These are phyloP conservation scores for Bembecia ichneumoniformis DNA, from an alignment of 2,888 invertebrate genomes.

Conservation along the genomic window DNA sequence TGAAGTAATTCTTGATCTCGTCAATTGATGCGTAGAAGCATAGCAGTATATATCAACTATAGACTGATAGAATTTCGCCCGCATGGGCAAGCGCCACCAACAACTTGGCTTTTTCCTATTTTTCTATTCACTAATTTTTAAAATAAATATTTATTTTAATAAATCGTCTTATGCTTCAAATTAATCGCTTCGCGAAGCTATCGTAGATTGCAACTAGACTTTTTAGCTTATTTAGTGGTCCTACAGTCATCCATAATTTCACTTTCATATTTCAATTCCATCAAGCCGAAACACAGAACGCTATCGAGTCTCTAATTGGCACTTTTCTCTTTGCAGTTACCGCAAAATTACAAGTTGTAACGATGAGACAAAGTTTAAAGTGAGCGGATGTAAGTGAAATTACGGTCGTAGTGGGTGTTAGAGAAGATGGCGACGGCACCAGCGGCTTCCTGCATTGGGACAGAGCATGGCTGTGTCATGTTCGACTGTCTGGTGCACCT, in stretches of 20 bases:
- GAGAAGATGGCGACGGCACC: conserved; percentile 46
- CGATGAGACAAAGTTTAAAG: conserved; percentile 17
- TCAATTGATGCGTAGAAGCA: too few relatives aligned
- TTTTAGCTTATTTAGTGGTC: too few relatives aligned
- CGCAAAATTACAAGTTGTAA: conserved; percentile 24
- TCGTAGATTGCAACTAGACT: too few relatives aligned
- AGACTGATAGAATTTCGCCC: too few relatives aligned
- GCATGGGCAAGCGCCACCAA: too few relatives aligned
- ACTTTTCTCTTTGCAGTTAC: conserved; percentile 51
- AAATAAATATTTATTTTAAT: too few relatives aligned
- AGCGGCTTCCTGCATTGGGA: conserved; percentile 55
- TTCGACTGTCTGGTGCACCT: conserved; percentile 62
- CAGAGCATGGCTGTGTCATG: conserved; percentile 63
- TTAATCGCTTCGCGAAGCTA: too few relatives aligned
- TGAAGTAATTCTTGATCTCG: too few relatives aligned
- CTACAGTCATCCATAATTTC: conserved; percentile 25
- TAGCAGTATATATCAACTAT: too few relatives aligned
- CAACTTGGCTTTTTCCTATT: too few relatives aligned
- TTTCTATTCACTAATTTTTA: too few relatives aligned
- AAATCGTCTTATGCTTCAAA: too few relatives aligned
- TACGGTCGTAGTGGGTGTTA: conserved; percentile 5
- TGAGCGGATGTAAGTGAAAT: conserved; percentile 2
- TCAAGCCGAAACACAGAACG: conserved; percentile 12
- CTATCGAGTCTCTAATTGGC: conserved; percentile 37
- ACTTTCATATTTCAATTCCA: conserved; percentile 36